Conservation (phyloP, 2,888 invertebrate species). For the Druceiella hillmani region DNA sequence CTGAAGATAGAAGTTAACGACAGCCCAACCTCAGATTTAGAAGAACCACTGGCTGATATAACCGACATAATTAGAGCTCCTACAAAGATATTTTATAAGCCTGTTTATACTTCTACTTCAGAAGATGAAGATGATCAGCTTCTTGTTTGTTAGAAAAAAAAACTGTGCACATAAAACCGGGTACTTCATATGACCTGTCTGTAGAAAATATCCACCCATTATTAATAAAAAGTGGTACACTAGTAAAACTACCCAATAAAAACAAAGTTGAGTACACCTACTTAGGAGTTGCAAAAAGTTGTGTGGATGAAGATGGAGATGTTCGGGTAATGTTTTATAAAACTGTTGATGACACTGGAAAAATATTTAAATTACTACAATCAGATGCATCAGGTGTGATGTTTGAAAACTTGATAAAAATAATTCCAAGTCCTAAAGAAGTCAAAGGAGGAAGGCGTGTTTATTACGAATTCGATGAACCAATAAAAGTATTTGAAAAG, state of each 20-base stretch:
- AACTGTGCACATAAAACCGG: conserved; percentile 5
- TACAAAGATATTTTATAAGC: conserved; percentile 4
- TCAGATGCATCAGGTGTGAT: conserved; percentile 3
- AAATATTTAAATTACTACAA: conserved; percentile 1
- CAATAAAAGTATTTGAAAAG: conserved; percentile 5
- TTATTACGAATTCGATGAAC: conserved; percentile 4
- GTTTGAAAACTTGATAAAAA: not conserved
- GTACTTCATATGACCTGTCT: conserved; percentile 4
- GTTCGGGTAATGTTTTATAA: conserved; percentile 2
- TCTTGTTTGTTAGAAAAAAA: conserved; percentile 6
- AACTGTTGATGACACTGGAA: conserved; percentile 2
- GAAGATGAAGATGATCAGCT: conserved; percentile 5
- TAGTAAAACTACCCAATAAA: not conserved
- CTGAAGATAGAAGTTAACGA: not conserved
- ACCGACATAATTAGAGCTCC: conserved; percentile 6
- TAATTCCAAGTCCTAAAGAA: not conserved
- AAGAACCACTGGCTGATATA: conserved; percentile 8
- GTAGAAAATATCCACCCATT: conserved; percentile 3
- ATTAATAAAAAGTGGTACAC: conserved; percentile 4
- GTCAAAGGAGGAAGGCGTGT: conserved; percentile 2
- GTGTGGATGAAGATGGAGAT: conserved; percentile 3
- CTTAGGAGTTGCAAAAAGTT: too few species aligned
- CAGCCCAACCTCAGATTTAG: conserved; percentile 4
- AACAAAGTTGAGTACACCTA: too few species aligned
- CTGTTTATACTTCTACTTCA: conserved; percentile 8